Evolutionary conservation across 2,113 vertebrate species (phyloP), one percentile per base, ranked within the genome.

Genomic region (Hippocampus guttulatus): DNA sequence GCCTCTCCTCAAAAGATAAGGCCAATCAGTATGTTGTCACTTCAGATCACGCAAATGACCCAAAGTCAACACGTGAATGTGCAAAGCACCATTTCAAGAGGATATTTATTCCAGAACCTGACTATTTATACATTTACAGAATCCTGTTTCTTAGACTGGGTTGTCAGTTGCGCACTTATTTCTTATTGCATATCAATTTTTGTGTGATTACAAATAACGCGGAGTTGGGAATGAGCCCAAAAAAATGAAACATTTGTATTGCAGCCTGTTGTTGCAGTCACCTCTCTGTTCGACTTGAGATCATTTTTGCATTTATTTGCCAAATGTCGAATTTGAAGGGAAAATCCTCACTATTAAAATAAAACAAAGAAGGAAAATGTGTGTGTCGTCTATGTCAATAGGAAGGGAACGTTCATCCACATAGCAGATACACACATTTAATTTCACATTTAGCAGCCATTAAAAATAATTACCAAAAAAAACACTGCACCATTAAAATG

Each of bases 121-220:
- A 77, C 62, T 92, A 88, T 91, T 91, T 89, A 90, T 91, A 69
- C 83, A 83, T 77, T 79, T 75, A 83, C 71, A 83, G 64, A 81
- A 80, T 84, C 27, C 82, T n/a, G 64, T 86, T 75, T 70, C 55
- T 77, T 54, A 70, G 18, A 67, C 25, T 69, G 67, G 58, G 11
- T 68, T 57, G 74, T 75, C 38, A 45, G 45, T 69, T 40, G 45
- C 3, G 14, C 10, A 25, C 66, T 41, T 64, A 2, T 47, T 52
- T 18, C 14, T 2, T 21, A 10, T 45, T 41, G n/a, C 20, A 14
- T 64, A 78, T 57, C 12, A 67, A 54, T 33, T 70, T 67, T 84
- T 76, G 12, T 84, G 71, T 82, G 65, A 77, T 76, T 76, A 67
- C 60, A 33, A 75, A 66, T 71, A 63, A 79, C 73, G 81, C 84